A percentile compares a stretch with the other conserved stretches of the same genome.
These are phyloP conservation scores for Lemur catta DNA, from an alignment of 2,797 vertebrate species.

Conservation along the genomic window DNA sequence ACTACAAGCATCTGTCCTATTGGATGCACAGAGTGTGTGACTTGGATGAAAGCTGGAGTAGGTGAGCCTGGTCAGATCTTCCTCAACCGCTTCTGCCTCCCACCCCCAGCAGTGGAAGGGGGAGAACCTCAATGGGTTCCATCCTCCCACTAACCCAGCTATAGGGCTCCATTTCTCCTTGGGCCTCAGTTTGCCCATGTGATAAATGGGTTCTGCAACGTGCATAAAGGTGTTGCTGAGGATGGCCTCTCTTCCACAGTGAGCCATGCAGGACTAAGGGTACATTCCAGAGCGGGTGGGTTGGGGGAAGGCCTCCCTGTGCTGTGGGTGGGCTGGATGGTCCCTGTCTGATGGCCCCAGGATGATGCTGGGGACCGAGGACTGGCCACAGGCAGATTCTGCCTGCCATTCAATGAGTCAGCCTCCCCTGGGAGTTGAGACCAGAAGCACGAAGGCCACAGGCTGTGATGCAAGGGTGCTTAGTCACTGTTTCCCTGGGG, in stretches of 20 bases:
- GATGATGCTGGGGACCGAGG: neutral
- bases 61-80: neutral
- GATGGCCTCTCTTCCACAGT: neutral
- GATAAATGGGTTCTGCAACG: neutral
- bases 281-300: neutral
- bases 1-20: neutral
- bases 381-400: neutral
- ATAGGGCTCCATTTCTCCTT: accelerated
- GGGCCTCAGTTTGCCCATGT: neutral
- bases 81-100: neutral
- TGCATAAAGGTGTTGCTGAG: accelerated
- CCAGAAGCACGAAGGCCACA: neutral
- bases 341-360: too few relatives aligned
- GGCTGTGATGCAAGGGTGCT: neutral
- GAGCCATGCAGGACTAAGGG: neutral
- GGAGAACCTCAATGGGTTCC: too few relatives aligned
- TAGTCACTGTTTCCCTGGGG: neutral
- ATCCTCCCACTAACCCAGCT: neutral
- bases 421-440: neutral
- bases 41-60: too few relatives aligned
- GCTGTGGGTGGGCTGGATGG: neutral
- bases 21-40: neutral
- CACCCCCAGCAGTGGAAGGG: accelerated
- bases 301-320: accelerated
- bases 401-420: neutral